Evolutionary conservation across 2,113 vertebrate genomes (phyloP).

Genomic region (Ailuropoda melanoleuca): DNA sequence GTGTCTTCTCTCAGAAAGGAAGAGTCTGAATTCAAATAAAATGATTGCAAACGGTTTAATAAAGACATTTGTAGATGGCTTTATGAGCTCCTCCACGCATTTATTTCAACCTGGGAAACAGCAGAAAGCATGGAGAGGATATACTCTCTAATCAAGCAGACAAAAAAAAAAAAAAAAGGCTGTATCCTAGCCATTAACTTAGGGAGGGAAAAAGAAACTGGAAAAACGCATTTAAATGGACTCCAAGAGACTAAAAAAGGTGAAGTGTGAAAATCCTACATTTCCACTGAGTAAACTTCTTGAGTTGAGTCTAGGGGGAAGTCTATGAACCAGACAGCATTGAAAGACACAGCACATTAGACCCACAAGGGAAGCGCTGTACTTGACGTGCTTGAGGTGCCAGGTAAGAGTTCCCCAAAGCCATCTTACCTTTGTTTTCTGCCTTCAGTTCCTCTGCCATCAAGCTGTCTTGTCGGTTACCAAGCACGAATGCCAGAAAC

Average conservation of each 20-base stretch:
- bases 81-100: background rate
- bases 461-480: conserved; percentile 96
- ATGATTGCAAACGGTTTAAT: background rate
- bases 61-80: background rate
- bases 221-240: background rate
- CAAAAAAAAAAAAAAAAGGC: too few relatives aligned
- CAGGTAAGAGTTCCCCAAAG: conserved; percentile 61
- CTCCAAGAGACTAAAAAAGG: background rate
- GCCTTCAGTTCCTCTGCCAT: conserved; percentile 97
- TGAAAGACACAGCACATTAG: background rate
- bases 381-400: background rate
- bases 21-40: conserved; percentile 40
- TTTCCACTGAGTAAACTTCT: background rate
- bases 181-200: background rate
- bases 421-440: conserved; percentile 95
- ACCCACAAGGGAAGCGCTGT: background rate
- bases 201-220: background rate
- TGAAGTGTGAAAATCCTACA: background rate
- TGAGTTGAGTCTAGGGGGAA: background rate
- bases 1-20: background rate
- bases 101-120: background rate
- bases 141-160: background rate
- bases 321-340: background rate
- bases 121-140: background rate
- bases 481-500: conserved; percentile 97